phyloP scores from a whole-genome alignment of 2,888 invertebrate species.

The Dicyrtoma fusca region DNA sequence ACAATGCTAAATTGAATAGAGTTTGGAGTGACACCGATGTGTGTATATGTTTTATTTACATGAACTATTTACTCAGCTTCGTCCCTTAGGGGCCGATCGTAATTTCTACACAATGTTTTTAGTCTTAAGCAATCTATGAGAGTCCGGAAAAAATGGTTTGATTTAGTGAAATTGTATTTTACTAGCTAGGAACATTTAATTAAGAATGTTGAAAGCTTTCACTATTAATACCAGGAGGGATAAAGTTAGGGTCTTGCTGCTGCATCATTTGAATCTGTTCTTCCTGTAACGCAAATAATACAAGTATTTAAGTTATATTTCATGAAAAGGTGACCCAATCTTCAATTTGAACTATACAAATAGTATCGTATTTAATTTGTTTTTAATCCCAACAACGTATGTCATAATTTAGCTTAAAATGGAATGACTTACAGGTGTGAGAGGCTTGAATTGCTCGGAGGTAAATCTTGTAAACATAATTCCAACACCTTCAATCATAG shows the following conservation, averaged over 20 bases:
- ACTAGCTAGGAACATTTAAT: neutral
- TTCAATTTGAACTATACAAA: no score
- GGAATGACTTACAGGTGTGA: conserved; percentile 48
- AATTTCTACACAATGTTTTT: no score
- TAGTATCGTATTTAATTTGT: no score
- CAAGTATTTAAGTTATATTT: conserved; percentile 6
- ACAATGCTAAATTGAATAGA: no score
- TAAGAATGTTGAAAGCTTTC: conserved; percentile 20
- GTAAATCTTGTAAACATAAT: conserved; percentile 89
- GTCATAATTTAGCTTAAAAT: no score
- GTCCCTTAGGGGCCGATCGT: no score
- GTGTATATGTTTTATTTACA: no score
- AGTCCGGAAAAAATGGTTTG: neutral
- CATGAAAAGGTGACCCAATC: no score
- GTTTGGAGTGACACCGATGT: no score
- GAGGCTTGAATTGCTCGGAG: conserved; percentile 89
- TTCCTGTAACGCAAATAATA: conserved; percentile 41
- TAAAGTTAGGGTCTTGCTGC: conserved; percentile 47
- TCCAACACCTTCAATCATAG: conserved; percentile 96
- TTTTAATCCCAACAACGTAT: no score
- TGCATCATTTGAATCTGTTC: conserved; percentile 55
- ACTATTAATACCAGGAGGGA: conserved; percentile 7
- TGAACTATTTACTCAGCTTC: no score
- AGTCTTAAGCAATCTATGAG: no score
- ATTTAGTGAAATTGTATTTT: neutral